Evolutionary conservation across 2,888 invertebrate species (phyloP).

Genomic region (Mamestra brassicae): DNA sequence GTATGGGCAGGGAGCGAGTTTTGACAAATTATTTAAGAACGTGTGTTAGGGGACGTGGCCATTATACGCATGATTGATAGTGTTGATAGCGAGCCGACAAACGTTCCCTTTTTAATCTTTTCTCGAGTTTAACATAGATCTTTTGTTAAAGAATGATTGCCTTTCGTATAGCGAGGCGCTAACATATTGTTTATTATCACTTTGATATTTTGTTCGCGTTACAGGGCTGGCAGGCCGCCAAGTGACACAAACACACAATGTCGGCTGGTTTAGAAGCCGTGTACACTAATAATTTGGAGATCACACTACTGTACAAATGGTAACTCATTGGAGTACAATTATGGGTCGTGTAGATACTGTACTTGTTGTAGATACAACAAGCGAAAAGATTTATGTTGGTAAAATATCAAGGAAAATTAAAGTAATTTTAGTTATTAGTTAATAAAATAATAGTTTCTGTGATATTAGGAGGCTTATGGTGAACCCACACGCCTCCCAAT

Average conservation of each 20-base stretch:
- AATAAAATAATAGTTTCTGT: not conserved
- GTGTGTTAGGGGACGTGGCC: constrained; percentile 87
- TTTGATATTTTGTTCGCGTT: constrained; percentile 60
- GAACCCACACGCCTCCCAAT: not conserved
- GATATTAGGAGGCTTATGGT: not conserved
- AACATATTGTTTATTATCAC: constrained; percentile 58
- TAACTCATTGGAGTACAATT: constrained; percentile 26
- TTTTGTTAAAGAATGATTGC: constrained; percentile 69
- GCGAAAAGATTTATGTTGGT: not conserved
- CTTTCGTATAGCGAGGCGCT: constrained; percentile 60
- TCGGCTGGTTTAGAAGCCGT: constrained; percentile 47
- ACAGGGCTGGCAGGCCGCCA: constrained; percentile 55
- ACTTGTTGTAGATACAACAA: not conserved
- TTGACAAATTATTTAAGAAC: constrained; percentile 91
- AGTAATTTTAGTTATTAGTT: no score
- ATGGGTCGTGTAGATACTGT: not conserved
- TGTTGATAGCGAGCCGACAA: constrained; percentile 82
- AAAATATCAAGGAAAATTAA: not conserved
- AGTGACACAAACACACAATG: constrained; percentile 58
- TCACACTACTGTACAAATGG: constrained; percentile 33
- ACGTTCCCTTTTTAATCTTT: constrained; percentile 82
- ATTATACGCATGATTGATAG: constrained; percentile 89
- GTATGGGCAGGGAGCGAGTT: constrained; percentile 81
- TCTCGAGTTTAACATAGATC: constrained; percentile 70
- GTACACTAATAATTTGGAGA: constrained; percentile 51